These are phyloP conservation scores for Aphelocoma californica DNA, from an alignment of 2,797 vertebrate genomes.

Conservation along the genomic window DNA sequence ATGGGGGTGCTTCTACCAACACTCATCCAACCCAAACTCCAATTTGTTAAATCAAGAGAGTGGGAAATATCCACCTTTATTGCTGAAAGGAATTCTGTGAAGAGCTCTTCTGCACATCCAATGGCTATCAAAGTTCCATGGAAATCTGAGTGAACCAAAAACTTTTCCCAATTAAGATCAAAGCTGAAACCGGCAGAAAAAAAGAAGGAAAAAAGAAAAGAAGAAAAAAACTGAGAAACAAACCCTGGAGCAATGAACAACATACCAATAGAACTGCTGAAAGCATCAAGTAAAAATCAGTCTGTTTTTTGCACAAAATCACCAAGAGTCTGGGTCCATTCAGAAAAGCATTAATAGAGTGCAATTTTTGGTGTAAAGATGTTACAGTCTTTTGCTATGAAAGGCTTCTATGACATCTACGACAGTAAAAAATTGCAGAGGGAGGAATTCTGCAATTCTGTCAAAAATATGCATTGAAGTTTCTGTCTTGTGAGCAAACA, in stretches of 20 bases:
- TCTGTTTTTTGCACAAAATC: not conserved
- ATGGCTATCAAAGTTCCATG: not conserved
- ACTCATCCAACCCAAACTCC: not conserved
- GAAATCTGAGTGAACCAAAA: not conserved
- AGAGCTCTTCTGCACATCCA: not conserved
- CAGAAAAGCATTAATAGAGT: not conserved
- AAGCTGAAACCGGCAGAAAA: not conserved
- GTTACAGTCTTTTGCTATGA: not conserved
- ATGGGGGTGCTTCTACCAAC: not conserved
- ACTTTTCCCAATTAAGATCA: not conserved
- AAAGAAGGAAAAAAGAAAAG: not conserved
- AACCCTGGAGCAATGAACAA: not conserved
- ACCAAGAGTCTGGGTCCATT: not conserved
- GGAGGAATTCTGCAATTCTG: not conserved
- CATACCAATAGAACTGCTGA: not conserved
- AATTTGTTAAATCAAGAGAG: not conserved
- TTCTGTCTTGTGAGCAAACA: not conserved
- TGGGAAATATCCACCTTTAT: not conserved
- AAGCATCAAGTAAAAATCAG: constrained; percentile 35
- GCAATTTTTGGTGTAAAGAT: not conserved
- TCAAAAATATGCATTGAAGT: not conserved
- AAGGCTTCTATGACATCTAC: not conserved
- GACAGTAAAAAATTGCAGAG: not conserved
- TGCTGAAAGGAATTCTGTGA: not conserved
- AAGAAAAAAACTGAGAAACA: not conserved